Percentiles rank a stretch among this genome's conserved stretches.
Conservation (phyloP, 2,113 vertebrate species). For the Merops nubicus region DNA sequence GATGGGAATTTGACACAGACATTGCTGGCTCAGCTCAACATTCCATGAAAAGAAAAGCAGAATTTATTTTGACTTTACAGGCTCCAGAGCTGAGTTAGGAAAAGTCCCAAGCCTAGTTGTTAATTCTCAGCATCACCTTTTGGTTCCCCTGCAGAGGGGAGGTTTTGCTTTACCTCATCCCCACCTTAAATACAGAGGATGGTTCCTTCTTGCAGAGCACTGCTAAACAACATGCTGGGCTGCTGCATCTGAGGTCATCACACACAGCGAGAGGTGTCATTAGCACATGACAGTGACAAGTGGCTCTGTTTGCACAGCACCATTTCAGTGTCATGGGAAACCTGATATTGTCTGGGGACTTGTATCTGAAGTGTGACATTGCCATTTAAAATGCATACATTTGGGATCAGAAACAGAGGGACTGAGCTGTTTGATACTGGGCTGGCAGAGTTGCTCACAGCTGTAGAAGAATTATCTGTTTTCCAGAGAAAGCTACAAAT, state of each 20-base stretch:
- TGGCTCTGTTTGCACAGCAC: background rate
- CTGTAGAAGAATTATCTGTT: background rate
- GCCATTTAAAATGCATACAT: background rate
- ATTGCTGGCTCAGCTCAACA: background rate
- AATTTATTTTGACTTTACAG: background rate
- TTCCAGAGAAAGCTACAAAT: background rate
- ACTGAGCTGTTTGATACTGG: background rate
- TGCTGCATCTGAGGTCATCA: background rate
- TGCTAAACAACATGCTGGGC: background rate
- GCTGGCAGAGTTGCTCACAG: background rate
- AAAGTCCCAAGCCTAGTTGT: background rate
- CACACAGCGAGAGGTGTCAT: background rate
- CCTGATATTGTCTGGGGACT: background rate
- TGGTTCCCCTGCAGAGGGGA: background rate
- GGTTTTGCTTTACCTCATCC: background rate
- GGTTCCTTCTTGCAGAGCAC: background rate
- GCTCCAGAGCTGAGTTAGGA: background rate
- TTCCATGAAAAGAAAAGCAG: background rate
- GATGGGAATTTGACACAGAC: background rate
- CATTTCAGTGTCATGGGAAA: background rate
- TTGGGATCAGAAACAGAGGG: background rate
- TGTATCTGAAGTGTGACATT: background rate
- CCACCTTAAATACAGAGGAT: background rate
- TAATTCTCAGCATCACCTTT: background rate
- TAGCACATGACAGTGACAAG: background rate